Conservation (phyloP, 2,113 vertebrate species). For the Paralichthys olivaceus region DNA sequence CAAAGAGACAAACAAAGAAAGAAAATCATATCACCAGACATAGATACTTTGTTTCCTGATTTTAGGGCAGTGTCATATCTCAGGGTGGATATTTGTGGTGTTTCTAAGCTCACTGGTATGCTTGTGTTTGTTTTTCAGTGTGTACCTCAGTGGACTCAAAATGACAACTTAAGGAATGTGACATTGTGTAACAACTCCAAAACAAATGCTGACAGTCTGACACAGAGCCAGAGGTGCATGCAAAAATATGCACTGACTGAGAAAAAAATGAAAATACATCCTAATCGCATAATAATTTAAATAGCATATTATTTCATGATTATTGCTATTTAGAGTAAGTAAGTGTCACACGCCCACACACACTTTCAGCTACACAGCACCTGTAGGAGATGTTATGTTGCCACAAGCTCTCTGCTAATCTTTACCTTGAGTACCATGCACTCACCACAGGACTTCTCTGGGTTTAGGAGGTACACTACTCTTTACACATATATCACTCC, state of each 20-base stretch:
- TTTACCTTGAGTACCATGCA: conserved; percentile 57
- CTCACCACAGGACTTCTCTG: conserved; percentile 69
- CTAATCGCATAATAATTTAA: conserved; percentile 38
- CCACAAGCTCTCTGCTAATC: conserved; percentile 71
- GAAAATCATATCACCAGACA: conserved; percentile 64
- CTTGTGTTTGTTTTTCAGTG: conserved; percentile 39
- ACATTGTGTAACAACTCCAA: conserved; percentile 62
- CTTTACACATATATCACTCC: conserved; percentile 77
- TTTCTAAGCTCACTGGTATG: conserved; percentile 58
- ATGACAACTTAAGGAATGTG: conserved; percentile 69
- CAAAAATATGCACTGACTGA: conserved; percentile 17
- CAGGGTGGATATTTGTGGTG: conserved; percentile 61
- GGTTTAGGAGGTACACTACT: conserved; percentile 74
- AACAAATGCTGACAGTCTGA: conserved; percentile 51
- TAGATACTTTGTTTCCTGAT: conserved; percentile 64
- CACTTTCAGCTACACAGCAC: conserved; percentile 47
- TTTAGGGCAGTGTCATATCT: conserved; percentile 68
- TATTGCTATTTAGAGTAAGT: conserved; percentile 58
- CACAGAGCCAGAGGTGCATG: conserved; percentile 18
- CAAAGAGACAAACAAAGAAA: conserved; percentile 64
- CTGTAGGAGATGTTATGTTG: conserved; percentile 66
- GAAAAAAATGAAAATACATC: conserved; percentile 10
- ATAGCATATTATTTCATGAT: conserved; percentile 50
- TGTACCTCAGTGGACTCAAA: conserved; percentile 59
- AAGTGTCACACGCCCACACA: conserved; percentile 42